A percentile compares a stretch with the other conserved stretches of the same genome.
These are phyloP conservation scores for Drosophila dunni DNA, from an alignment of 1,140 invertebrate genomes.

Conservation along the genomic window DNA sequence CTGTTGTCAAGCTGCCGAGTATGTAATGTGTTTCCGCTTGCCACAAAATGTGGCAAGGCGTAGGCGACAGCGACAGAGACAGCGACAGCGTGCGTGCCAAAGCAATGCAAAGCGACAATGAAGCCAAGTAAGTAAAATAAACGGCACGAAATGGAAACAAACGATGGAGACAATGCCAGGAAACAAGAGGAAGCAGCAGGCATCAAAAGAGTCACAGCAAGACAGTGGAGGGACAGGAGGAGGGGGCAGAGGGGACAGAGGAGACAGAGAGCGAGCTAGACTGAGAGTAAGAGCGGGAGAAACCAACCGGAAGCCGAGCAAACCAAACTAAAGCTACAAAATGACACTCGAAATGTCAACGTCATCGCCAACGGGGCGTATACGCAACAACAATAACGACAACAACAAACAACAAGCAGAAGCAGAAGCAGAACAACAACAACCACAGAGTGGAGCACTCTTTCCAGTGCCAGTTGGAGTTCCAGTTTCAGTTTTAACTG, in stretches of 20 bases:
- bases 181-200: conserved; percentile 16
- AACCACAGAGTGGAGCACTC: too few relatives aligned
- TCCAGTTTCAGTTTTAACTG: neutral
- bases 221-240: neutral
- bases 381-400: conserved; percentile 21
- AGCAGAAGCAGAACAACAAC: too few relatives aligned
- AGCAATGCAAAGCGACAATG: conserved; percentile 50
- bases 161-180: conserved; percentile 22
- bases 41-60: conserved; percentile 68
- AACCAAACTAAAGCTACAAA: conserved; percentile 42
- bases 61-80: conserved; percentile 35
- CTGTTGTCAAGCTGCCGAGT: conserved; percentile 73
- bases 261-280: neutral
- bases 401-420: too few relatives aligned
- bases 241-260: neutral
- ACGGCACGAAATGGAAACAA: conserved; percentile 31
- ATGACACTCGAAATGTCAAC: conserved; percentile 77
- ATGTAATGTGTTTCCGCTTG: conserved; percentile 79
- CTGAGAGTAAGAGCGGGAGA: conserved; percentile 17
- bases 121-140: conserved; percentile 41
- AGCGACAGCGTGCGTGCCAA: conserved; percentile 61
- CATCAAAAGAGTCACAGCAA: neutral
- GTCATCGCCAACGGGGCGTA: conserved; percentile 48
- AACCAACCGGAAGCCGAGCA: neutral
- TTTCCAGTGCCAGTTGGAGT: neutral